Percentiles rank a stretch among this genome's conserved stretches.
These are phyloP conservation scores for Hucho hucho DNA, from an alignment of 2,113 vertebrate species.

Conservation along the genomic window DNA sequence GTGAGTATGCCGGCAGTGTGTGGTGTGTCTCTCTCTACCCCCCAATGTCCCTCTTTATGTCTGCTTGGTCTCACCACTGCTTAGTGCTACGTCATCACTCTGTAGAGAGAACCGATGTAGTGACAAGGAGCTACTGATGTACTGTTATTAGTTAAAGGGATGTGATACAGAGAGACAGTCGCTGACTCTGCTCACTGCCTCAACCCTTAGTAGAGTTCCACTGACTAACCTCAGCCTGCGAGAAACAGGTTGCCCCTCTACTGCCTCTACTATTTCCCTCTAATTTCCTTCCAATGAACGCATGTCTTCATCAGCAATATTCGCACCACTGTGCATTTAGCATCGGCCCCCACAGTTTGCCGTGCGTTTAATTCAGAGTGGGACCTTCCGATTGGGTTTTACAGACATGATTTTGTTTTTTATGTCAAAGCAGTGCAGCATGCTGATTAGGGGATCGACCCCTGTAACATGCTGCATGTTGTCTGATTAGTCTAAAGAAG, in stretches of 20 bases:
- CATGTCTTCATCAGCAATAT: background rate
- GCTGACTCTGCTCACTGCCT: constrained; percentile 29
- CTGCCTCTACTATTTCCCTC: background rate
- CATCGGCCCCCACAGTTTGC: background rate
- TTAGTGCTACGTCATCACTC: constrained; percentile 4
- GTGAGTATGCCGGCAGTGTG: constrained; percentile 73
- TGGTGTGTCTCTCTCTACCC: constrained; percentile 44
- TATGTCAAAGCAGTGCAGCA: constrained; percentile 18
- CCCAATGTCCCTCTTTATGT: constrained; percentile 9
- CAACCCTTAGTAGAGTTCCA: constrained; percentile 25
- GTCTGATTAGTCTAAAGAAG: constrained; percentile 39
- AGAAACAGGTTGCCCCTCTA: background rate
- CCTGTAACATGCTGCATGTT: constrained; percentile 37
- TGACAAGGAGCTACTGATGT: background rate
- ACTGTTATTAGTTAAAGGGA: background rate
- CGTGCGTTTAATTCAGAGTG: background rate
- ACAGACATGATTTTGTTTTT: background rate
- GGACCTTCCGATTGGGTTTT: background rate
- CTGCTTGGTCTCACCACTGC: constrained; percentile 40
- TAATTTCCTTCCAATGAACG: background rate
- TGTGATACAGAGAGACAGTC: background rate
- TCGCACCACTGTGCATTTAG: background rate
- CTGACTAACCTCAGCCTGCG: constrained; percentile 56
- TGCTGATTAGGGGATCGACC: constrained; percentile 25
- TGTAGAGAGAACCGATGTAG: background rate